phyloP scores from a whole-genome alignment of 2,113 vertebrate genomes.

The Crotalus tigris region DNA sequence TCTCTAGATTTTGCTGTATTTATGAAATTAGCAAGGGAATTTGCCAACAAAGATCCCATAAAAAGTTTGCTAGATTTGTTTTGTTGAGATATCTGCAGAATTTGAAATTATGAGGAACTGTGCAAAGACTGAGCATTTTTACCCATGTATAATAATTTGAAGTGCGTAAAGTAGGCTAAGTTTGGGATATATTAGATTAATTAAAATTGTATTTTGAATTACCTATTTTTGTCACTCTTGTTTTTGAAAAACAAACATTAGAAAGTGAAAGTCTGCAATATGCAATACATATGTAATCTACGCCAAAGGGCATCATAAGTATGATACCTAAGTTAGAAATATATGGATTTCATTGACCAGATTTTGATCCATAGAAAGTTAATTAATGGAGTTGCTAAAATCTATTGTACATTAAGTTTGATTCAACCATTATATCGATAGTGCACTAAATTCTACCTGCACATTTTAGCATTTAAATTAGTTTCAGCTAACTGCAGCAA shows the following conservation, averaged over 20 bases:
- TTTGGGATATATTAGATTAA: neutral
- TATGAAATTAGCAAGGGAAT: neutral
- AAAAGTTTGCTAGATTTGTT: neutral
- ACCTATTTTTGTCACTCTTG: neutral
- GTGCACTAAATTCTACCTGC: neutral
- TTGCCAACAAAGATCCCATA: neutral
- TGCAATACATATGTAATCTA: neutral
- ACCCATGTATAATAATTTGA: neutral
- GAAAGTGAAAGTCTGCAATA: neutral
- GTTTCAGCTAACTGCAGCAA: neutral
- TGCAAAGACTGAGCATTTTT: neutral
- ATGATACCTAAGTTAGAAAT: neutral
- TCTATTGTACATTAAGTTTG: neutral
- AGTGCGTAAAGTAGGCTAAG: neutral
- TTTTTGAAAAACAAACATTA: neutral
- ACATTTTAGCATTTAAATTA: neutral
- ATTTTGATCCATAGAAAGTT: neutral
- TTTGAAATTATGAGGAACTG: neutral
- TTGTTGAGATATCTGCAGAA: neutral
- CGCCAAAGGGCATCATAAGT: neutral
- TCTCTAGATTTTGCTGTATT: neutral
- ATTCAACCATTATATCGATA: neutral
- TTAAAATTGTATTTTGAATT: neutral
- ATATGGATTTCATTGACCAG: neutral
- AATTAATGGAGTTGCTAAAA: neutral